Conservation (phyloP, 2,113 vertebrate genomes). For the Gavialis gangeticus region DNA sequence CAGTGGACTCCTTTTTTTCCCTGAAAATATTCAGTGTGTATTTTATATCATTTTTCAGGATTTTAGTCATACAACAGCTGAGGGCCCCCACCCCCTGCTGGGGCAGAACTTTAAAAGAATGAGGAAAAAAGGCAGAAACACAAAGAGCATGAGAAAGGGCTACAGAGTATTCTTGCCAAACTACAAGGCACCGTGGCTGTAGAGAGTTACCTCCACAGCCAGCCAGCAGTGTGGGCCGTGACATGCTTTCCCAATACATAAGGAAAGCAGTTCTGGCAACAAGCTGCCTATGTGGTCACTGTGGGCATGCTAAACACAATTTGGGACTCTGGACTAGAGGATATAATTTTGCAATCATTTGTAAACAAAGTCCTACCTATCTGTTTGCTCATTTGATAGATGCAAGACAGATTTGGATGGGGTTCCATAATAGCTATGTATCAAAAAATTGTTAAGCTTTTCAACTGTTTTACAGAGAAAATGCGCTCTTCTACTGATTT, state of each 20-base stretch:
- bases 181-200: not conserved
- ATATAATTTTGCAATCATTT: too few relatives aligned
- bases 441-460: too few relatives aligned
- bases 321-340: too few relatives aligned
- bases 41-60: conserved; percentile 27
- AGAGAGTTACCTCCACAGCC: conserved; percentile 9
- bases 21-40: conserved; percentile 17
- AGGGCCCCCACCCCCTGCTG: not conserved
- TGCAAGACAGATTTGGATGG: too few relatives aligned
- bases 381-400: too few relatives aligned
- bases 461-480: too few relatives aligned
- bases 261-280: too few relatives aligned
- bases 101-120: not conserved
- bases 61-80: conserved; percentile 25
- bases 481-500: too few relatives aligned
- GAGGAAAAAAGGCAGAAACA: not conserved
- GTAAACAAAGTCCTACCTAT: too few relatives aligned
- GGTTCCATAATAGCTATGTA: too few relatives aligned
- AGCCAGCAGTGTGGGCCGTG: not conserved
- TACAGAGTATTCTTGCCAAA: not conserved
- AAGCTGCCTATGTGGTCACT: too few relatives aligned
- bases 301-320: too few relatives aligned
- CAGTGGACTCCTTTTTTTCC: conserved; percentile 32
- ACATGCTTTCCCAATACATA: not conserved
- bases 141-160: not conserved